Evolutionary conservation across 2,888 invertebrate genomes (phyloP), one percentile per base, ranked within the genome.

Genomic region (Notodonta dromedarius): DNA sequence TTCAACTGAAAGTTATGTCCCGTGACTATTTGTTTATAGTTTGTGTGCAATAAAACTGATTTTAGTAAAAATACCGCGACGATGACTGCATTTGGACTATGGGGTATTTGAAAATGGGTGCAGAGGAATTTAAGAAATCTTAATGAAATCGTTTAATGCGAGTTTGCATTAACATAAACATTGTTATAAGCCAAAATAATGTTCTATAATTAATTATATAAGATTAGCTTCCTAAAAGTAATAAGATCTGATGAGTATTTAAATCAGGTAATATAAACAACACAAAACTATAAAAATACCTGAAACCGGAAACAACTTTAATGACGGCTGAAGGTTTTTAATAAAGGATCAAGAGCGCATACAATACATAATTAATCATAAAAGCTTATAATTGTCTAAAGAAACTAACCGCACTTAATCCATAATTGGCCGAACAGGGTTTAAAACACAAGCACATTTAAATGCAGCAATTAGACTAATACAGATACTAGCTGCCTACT

Each of bases 391-490:
- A 3, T 35, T 35, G 24, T 51, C 51, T 51, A 1, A 24, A 24
- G 48, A 24, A 42, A 16, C 51, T 51, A 51, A 4, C 24, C 2
- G 51, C 9, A 24, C 24, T 85, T 86, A 82, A 78, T 73, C 75
- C 78, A 79, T 87, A 87, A 90, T 87, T 87, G 83, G 82, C 77
- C 76, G 82, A 83, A 83, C 80, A 83, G 77, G 84, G 83, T 81
- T 82, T 78, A 79, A 77, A 16, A 52, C 12, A 90, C 35, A 35
- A 4, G 35, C 1, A 1, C 1, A 24, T 24, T 24, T 35, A 90
- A 91, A 91, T 90, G 85, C 83, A 74, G 85, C 85, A 86, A 88
- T 88, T 87, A 88, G 81, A 82, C 79, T 86, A 85, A 88, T 85
- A 88, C 0, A 35, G 35, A 78, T 81, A 80, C 79, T 57, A 62